phyloP scores from a whole-genome alignment of 2,888 invertebrate genomes.

The Orchestes rusci region DNA sequence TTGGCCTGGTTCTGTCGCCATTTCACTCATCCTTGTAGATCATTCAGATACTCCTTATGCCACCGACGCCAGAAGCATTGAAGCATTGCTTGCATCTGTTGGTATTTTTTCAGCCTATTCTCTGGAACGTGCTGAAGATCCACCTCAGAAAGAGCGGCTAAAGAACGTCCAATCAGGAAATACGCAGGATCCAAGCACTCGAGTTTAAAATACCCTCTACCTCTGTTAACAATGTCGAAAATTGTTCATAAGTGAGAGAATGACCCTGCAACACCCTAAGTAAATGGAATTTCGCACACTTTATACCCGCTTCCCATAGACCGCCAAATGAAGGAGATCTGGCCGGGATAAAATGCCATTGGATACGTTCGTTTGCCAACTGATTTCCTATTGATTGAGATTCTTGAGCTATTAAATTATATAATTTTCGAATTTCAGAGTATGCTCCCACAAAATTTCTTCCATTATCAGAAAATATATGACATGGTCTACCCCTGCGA shows the following conservation, averaged over 20 bases:
- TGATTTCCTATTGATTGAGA: too few relatives aligned
- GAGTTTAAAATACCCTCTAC: neutral
- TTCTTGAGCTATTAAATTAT: too few relatives aligned
- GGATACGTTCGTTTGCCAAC: too few relatives aligned
- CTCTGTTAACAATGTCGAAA: neutral
- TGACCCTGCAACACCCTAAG: neutral
- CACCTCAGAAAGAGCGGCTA: neutral
- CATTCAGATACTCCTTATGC: neutral
- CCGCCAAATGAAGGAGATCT: neutral
- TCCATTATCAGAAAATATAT: slow-evolving; percentile 23
- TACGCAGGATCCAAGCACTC: neutral
- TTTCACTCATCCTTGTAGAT: too few relatives aligned
- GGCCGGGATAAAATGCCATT: neutral
- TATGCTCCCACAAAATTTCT: slow-evolving; percentile 24
- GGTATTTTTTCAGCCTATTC: neutral
- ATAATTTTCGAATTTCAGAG: slow-evolving; percentile 27
- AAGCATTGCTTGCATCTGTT: neutral
- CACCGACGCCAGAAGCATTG: neutral
- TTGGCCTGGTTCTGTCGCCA: too few relatives aligned
- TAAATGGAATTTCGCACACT: neutral
- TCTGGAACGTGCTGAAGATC: neutral
- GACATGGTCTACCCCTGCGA: slow-evolving; percentile 8
- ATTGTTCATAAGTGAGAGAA: neutral
- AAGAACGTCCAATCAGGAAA: slow-evolving; percentile 15
- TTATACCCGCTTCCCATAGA: neutral